A percentile compares a stretch with the other conserved stretches of the same genome.
Conservation (phyloP, 2,888 invertebrate species). For the Vesta saturnalis region DNA sequence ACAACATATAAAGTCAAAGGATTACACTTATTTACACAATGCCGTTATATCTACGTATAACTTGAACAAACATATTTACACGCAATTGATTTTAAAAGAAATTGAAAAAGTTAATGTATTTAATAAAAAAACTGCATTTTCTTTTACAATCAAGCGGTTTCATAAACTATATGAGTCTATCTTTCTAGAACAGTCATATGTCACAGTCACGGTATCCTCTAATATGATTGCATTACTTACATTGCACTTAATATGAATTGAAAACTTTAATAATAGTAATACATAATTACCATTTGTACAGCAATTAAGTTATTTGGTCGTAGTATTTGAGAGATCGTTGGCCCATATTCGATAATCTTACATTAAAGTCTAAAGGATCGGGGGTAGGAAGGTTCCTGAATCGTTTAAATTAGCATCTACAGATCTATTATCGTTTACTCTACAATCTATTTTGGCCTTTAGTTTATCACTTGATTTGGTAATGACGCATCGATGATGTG, state of each 20-base stretch:
- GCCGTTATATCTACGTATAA: background rate
- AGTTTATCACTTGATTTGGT: conserved; percentile 57
- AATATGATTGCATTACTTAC: conserved; percentile 29
- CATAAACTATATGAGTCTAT: conserved; percentile 15
- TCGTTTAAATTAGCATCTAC: conserved; percentile 67
- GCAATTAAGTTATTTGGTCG: conserved; percentile 39
- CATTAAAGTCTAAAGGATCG: conserved; percentile 64
- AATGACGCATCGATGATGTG: conserved; percentile 54
- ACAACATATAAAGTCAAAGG: background rate
- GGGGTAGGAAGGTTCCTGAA: conserved; percentile 71
- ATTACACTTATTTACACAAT: background rate
- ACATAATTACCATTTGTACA: conserved; percentile 31
- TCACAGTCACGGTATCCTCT: conserved; percentile 27
- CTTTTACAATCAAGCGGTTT: background rate
- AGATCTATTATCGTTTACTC: conserved; percentile 61
- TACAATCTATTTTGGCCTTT: conserved; percentile 59
- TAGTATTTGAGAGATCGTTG: conserved; percentile 38
- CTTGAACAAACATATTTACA: background rate
- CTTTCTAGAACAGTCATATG: conserved; percentile 28
- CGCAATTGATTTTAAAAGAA: background rate
- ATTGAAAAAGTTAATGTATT: background rate
- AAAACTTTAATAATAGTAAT: conserved; percentile 18
- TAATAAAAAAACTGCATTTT: background rate
- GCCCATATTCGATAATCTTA: conserved; percentile 28
- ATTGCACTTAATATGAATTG: no score